Evolutionary conservation across 2,797 vertebrate species (phyloP).

Genomic region (Zenarchopterus dispar): DNA sequence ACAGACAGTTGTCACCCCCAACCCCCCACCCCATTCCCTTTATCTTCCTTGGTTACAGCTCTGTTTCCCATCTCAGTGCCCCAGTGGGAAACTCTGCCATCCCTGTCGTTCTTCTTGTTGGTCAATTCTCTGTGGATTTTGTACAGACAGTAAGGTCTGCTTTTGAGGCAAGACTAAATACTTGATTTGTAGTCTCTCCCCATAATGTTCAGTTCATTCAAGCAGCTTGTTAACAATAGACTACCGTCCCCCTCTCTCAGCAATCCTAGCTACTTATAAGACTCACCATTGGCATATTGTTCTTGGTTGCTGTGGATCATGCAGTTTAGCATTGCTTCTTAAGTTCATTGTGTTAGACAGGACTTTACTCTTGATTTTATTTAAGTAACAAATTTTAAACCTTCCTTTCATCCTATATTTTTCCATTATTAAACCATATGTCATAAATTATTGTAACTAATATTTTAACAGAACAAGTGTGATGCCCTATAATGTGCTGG

Average conservation of each 20-base stretch:
- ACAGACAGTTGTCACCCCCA: slow-evolving; percentile 21
- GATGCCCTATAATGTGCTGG: too few relatives aligned
- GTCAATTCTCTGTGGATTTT: slow-evolving; percentile 59
- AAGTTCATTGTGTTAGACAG: slow-evolving; percentile 42
- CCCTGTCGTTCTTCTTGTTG: slow-evolving; percentile 57
- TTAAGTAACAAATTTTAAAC: slow-evolving; percentile 13
- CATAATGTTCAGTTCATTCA: slow-evolving; percentile 65
- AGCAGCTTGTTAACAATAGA: slow-evolving; percentile 50
- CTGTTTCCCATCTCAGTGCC: slow-evolving; percentile 47
- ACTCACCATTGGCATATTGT: slow-evolving; percentile 57
- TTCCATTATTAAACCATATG: background rate
- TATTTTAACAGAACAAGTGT: too few relatives aligned
- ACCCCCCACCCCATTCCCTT: slow-evolving; percentile 1
- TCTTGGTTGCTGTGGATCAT: slow-evolving; percentile 72
- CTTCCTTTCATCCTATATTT: background rate
- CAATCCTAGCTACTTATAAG: slow-evolving; percentile 57
- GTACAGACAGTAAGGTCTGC: slow-evolving; percentile 50
- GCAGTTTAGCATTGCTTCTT: slow-evolving; percentile 46
- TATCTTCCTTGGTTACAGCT: slow-evolving; percentile 47
- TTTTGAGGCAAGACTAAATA: slow-evolving; percentile 61
- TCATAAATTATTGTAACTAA: too few relatives aligned
- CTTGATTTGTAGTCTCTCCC: slow-evolving; percentile 72
- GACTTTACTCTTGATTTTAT: slow-evolving; percentile 5
- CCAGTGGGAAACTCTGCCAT: slow-evolving; percentile 63
- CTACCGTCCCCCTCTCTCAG: slow-evolving; percentile 35